A percentile compares a stretch with the other conserved stretches of the same genome.
Conservation (phyloP, 2,888 invertebrate genomes). For the Drosophila neonasuta region DNA sequence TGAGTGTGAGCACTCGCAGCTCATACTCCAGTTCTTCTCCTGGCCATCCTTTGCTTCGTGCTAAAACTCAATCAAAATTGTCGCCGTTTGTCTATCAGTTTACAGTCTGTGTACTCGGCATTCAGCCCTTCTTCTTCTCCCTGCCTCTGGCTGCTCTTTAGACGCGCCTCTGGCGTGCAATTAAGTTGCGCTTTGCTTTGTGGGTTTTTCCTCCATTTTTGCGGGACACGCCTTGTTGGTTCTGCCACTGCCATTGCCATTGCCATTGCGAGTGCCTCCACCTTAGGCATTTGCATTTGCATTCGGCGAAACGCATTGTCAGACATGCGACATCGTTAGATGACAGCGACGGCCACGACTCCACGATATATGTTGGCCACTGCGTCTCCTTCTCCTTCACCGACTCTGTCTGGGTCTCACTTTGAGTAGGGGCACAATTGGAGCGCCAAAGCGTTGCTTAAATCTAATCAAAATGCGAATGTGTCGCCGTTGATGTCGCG, state of each 20-base stretch:
- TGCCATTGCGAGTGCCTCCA: conserved; percentile 2
- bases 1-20: background rate
- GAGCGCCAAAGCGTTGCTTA: conserved; percentile 66
- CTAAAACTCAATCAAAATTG: conserved; percentile 75
- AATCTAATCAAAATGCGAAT: conserved; percentile 77
- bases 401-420: background rate
- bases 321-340: conserved; percentile 67
- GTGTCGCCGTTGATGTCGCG: conserved; percentile 53
- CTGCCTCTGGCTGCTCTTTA: conserved; percentile 1
- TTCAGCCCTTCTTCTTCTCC: conserved; percentile 2
- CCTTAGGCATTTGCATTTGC: conserved; percentile 43
- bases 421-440: conserved; percentile 54
- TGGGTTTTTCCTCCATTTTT: conserved; percentile 68
- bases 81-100: conserved; percentile 55
- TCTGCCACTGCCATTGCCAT: conserved; percentile 7
- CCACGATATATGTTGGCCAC: conserved; percentile 22
- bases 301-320: conserved; percentile 71
- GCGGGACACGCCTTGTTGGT: conserved; percentile 62
- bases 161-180: conserved; percentile 61
- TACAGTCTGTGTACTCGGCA: background rate
- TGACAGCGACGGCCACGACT: conserved; percentile 45
- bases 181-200: conserved; percentile 68
- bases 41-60: conserved; percentile 55
- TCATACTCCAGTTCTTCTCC: background rate
- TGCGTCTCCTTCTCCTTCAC: background rate